A percentile compares a stretch with the other conserved stretches of the same genome.
These are phyloP conservation scores for Beris morrisii DNA, from an alignment of 2,888 invertebrate species.

Conservation along the genomic window DNA sequence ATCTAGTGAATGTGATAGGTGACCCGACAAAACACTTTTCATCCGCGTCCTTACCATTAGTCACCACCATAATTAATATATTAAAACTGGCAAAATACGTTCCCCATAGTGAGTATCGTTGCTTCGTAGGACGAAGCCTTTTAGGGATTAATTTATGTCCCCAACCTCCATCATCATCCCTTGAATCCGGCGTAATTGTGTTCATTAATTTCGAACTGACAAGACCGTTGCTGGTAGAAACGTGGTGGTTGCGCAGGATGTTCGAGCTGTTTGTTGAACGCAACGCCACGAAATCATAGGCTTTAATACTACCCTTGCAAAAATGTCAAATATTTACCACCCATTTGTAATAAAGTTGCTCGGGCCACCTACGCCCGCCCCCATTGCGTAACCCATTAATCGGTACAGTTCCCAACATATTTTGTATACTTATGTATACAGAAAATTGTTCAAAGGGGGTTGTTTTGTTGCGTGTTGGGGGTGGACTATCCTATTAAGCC, in stretches of 20 bases:
- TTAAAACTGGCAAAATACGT: too few species aligned
- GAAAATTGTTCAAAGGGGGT: neutral
- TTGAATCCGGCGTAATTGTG: constrained; percentile 3
- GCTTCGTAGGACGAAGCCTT: too few species aligned
- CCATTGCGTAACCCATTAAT: neutral
- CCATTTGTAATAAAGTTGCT: constrained; percentile 6
- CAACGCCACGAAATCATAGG: neutral
- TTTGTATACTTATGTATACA: neutral
- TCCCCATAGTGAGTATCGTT: too few species aligned
- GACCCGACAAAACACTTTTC: too few species aligned
- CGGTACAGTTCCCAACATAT: neutral
- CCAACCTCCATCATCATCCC: too few species aligned
- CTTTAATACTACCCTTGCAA: neutral
- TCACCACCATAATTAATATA: too few species aligned
- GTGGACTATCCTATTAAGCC: constrained; percentile 8
- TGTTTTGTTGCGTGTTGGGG: neutral
- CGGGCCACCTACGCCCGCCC: neutral
- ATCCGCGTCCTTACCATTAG: too few species aligned
- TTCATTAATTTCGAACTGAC: constrained; percentile 19
- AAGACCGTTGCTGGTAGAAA: neutral
- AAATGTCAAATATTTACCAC: neutral
- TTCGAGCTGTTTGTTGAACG: neutral
- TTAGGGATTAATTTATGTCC: too few species aligned
- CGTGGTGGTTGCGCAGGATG: neutral
- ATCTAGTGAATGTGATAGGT: too few species aligned